A percentile compares a stretch with the other conserved stretches of the same genome.
These are phyloP conservation scores for Regulus satrapa DNA, from an alignment of 2,113 vertebrate genomes.

Conservation along the genomic window DNA sequence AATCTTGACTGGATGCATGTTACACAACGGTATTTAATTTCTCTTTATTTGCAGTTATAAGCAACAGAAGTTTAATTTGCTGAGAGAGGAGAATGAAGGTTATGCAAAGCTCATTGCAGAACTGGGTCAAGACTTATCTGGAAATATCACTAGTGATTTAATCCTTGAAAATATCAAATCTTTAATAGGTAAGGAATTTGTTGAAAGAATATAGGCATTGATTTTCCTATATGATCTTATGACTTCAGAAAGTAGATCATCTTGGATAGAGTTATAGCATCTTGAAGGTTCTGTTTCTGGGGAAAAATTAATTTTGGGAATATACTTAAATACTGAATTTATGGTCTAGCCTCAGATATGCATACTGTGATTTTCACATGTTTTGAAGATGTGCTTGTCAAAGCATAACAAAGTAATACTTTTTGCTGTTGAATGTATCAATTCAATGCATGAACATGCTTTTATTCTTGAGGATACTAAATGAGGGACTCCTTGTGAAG, in stretches of 20 bases:
- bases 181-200: slow-evolving; percentile 86
- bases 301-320: background rate
- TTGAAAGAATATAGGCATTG: background rate
- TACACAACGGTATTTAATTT: slow-evolving; percentile 1
- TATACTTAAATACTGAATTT: background rate
- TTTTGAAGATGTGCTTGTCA: background rate
- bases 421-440: background rate
- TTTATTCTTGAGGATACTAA: background rate
- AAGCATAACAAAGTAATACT: background rate
- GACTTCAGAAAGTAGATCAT: background rate
- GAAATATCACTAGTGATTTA: slow-evolving; percentile 91
- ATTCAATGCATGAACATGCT: background rate
- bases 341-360: background rate
- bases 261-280: background rate
- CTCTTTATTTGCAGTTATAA: slow-evolving; percentile 87
- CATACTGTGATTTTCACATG: background rate
- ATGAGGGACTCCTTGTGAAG: background rate
- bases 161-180: slow-evolving; percentile 98
- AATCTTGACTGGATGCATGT: background rate
- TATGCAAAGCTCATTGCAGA: slow-evolving; percentile 97
- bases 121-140: slow-evolving; percentile 94
- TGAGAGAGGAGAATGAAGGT: slow-evolving; percentile 97
- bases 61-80: slow-evolving; percentile 98
- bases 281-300: background rate
- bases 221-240: background rate